A percentile compares a stretch with the other conserved stretches of the same genome.
These are phyloP conservation scores for Lutjanus campechanus DNA, from an alignment of 2,797 vertebrate genomes.

Conservation along the genomic window DNA sequence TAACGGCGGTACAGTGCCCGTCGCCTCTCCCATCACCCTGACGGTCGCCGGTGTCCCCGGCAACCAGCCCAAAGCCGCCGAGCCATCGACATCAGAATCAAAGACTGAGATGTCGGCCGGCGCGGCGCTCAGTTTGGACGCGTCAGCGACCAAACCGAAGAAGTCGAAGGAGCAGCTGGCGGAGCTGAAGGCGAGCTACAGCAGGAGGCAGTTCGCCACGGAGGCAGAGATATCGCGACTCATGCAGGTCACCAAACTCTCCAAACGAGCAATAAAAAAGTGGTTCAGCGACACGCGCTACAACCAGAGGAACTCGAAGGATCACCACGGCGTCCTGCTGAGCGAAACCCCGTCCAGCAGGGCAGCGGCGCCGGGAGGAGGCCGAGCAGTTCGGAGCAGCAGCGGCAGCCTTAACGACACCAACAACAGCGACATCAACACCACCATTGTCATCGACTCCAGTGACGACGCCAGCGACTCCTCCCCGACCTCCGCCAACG, in stretches of 20 bases:
- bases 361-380: fast-evolving
- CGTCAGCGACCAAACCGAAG: conserved; percentile 90
- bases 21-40: conserved; percentile 92
- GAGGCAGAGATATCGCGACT: conserved; percentile 94
- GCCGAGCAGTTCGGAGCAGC: conserved; percentile 18
- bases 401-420: conserved; percentile 38
- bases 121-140: conserved; percentile 78
- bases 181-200: conserved; percentile 95
- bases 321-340: conserved; percentile 85
- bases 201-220: conserved; percentile 93
- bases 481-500: conserved; percentile 48
- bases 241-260: conserved; percentile 96
- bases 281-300: conserved; percentile 99
- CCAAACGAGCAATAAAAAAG: conserved; percentile 98
- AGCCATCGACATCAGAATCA: conserved; percentile 86
- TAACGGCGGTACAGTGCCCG: conserved; percentile 85
- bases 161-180: conserved; percentile 98
- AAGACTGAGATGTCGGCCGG: conserved; percentile 78
- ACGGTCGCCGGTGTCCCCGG: conserved; percentile 91
- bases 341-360: conserved; percentile 13
- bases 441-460: conserved; percentile 94
- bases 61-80: conserved; percentile 88
- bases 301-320: conserved; percentile 97
- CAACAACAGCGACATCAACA: conserved; percentile 73
- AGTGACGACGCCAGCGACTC: conserved; percentile 90